phyloP scores from a whole-genome alignment of 2,888 invertebrate genomes.

The Arctia plantaginis region DNA sequence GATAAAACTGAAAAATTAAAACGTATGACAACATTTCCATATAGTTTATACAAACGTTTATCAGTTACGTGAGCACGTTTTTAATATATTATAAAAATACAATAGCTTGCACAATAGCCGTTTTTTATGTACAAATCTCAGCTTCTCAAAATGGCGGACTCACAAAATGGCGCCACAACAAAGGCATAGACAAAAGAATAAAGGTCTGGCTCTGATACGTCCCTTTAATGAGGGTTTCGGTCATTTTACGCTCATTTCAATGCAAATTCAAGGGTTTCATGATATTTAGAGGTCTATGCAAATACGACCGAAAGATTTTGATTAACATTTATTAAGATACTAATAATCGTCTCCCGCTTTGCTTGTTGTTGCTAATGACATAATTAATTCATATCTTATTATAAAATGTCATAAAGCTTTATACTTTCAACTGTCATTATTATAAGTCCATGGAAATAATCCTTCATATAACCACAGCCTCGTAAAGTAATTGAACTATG shows the following conservation, averaged over 20 bases:
- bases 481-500: too few relatives aligned
- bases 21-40: constrained; percentile 17
- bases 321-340: constrained; percentile 78
- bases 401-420: background rate
- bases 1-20: constrained; percentile 2
- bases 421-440: background rate
- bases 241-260: constrained; percentile 82
- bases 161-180: constrained; percentile 66
- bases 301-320: constrained; percentile 80
- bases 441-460: background rate
- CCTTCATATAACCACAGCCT: too few relatives aligned
- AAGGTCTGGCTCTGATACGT: constrained; percentile 68
- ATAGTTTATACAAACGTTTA: constrained; percentile 25
- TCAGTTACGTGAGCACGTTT: constrained; percentile 31
- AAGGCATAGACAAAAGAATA: constrained; percentile 80
- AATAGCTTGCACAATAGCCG: constrained; percentile 55
- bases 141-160: constrained; percentile 68
- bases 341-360: constrained; percentile 29
- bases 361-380: constrained; percentile 11
- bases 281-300: constrained; percentile 79
- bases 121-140: constrained; percentile 70
- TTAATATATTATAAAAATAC: constrained; percentile 43
- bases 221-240: constrained; percentile 78
- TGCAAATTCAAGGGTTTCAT: constrained; percentile 82
- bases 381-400: background rate